Evolutionary conservation across 2,113 vertebrate genomes (phyloP), one percentile per base, ranked within the genome.

Genomic region (Brachyhypopomus gauderio): DNA sequence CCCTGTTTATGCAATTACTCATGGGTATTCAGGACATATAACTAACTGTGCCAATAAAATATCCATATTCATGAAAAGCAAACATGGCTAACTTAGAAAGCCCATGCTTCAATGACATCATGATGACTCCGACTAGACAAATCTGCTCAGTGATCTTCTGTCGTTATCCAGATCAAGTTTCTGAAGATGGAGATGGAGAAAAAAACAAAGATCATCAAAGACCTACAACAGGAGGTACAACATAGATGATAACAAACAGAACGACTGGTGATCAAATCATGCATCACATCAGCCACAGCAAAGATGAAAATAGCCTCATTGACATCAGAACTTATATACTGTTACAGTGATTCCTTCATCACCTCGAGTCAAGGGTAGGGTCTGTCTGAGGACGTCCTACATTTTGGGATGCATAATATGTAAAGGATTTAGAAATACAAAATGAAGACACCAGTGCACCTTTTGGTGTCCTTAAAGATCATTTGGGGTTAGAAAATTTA

Each of bases 141-240:
- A 59, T 66, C 25, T 56, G 9, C 25, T 41, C 8, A 63, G 6
- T 55, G 12, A 17, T 30, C 2, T 55, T 75, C 20, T 67, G 5
- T n/a, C 77, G 60, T 19, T 22, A 25, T 67, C 5, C 81, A 99
- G 97, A 98, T 98, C 83, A 97, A 96, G 86, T 97, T 97, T 88
- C 90, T 99, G 64, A 99, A 99, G 93, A 96, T 95, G 81, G 97
- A 99, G 92, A 95, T 99, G 95, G 97, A 99, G 89, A 97, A 96
- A 87, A 99, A 98, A 86, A 98, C 88, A 86, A 98, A 96, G 94
- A 98, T 98, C 90, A 98, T 98, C 83, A 96, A 97, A 87, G 97
- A 98, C 88, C 93, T 99, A 48, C 97, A 99, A 84, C 98, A 97
- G 6, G 97, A 99, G 96, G 97, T 99, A 94, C 62, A 14, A 25